These are phyloP conservation scores for Porites australiensis DNA, from an alignment of 64 coral and sea anemone genomes.

Conservation along the genomic window DNA sequence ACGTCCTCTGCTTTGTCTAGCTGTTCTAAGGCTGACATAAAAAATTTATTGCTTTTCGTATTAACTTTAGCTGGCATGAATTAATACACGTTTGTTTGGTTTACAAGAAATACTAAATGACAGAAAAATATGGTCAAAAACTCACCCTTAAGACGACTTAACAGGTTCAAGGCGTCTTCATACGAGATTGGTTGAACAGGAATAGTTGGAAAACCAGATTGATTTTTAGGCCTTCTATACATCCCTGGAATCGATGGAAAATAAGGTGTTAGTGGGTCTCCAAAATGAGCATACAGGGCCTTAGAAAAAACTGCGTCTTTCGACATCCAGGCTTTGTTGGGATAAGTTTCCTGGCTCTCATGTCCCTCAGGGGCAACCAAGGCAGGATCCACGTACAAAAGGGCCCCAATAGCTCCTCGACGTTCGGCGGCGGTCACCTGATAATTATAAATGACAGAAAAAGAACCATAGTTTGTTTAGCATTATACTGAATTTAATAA, in stretches of 20 bases:
- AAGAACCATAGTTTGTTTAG: too few relatives aligned
- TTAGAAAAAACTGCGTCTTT: conserved; percentile 48
- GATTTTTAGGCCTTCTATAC: conserved; percentile 66
- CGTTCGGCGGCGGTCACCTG: conserved; percentile 28
- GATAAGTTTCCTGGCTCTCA: conserved; percentile 29
- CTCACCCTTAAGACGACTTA: conserved; percentile 48
- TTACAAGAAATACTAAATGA: too few relatives aligned
- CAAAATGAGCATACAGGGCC: background rate
- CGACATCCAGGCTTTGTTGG: conserved; percentile 44
- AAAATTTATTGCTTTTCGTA: too few relatives aligned
- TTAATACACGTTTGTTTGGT: too few relatives aligned
- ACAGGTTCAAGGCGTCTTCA: conserved; percentile 22
- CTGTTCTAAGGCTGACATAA: too few relatives aligned
- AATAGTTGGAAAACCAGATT: conserved; percentile 45
- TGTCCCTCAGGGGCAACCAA: background rate
- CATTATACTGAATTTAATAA: too few relatives aligned
- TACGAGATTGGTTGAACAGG: conserved; percentile 80
- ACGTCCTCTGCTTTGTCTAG: too few relatives aligned
- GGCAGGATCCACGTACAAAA: conserved; percentile 32
- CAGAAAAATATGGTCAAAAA: background rate
- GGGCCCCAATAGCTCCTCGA: conserved; percentile 45
- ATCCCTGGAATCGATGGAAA: conserved; percentile 68
- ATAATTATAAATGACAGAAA: too few relatives aligned
- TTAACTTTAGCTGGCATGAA: too few relatives aligned
- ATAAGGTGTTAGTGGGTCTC: conserved; percentile 57